Evolutionary conservation across 2,888 invertebrate genomes (phyloP), one percentile per base, ranked within the genome.

Genomic region (Sycophila texana): DNA sequence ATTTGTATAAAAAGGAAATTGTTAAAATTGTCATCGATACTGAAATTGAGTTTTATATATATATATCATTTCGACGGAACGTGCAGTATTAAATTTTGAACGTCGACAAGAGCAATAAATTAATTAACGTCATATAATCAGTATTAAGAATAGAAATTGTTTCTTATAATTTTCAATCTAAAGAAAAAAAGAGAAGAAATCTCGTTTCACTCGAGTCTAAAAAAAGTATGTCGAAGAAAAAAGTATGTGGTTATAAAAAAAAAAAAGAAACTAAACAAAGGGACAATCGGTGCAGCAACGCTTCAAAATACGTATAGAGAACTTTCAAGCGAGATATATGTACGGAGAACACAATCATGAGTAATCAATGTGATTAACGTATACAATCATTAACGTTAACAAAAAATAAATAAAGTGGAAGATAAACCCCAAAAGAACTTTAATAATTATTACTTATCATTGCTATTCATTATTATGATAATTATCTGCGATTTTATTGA

Each of bases 341-440:
- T 26, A 26, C 26, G 26, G 3, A 39, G 60, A 74, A 74, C 60
- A 74, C 74, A 82, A 82, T 77, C 77, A 77, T 74, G 73, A 77
- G 78, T 60, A 80, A 82, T 83, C 60, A 83, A 81, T 83, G 83
- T 85, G 83, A 83, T 83, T 82, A 75, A 82, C 82, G 78, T 82
- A 81, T 79, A 80, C 79, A 83, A 83, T 84, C 79, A 82, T 78
- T 78, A 81, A 81, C 79, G 79, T 82, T 82, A 81, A n/a, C n/a
- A 71, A 26, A 65, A 14, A 55, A 47, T 10, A 39, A 68, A 67
- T 20, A 30, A 63, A 65, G n/a, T 18, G 14, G 55, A 65, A 58
- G 39, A 58, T 39, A 70, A 72, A 71, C 47, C 70, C 71, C 65
- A 63, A 10, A 7, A 55, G 53, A 58, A 77, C 39, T 70, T 67